Conservation (phyloP, 2,888 invertebrate genomes). For the Drosophila maculinotata region DNA sequence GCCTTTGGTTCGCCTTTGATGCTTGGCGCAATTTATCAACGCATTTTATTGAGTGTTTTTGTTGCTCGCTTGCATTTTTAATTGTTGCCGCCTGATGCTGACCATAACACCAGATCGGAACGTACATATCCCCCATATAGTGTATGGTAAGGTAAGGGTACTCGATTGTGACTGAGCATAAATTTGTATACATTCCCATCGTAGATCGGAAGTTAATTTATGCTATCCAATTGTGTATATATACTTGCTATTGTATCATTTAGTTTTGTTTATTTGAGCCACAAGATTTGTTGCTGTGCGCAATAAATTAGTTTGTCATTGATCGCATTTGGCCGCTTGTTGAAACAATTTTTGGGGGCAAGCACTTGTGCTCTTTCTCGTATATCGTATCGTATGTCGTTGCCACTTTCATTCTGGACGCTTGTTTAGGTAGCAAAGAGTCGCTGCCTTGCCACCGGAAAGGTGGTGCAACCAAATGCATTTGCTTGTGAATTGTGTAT, state of each 20-base stretch:
- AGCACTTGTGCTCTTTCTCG: slow-evolving; percentile 15
- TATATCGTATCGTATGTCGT: slow-evolving; percentile 18
- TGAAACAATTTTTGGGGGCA: slow-evolving; percentile 30
- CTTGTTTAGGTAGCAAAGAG: slow-evolving; percentile 44
- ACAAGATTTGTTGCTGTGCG: slow-evolving; percentile 74
- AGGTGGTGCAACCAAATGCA: slow-evolving; percentile 57
- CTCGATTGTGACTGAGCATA: slow-evolving; percentile 58
- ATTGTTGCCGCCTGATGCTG: slow-evolving; percentile 79
- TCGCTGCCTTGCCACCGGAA: slow-evolving; percentile 36
- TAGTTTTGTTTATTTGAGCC: slow-evolving; percentile 75
- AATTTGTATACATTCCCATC: slow-evolving; percentile 67
- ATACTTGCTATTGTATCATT: slow-evolving; percentile 43
- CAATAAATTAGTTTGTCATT: slow-evolving; percentile 81
- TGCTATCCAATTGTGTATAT: slow-evolving; percentile 48
- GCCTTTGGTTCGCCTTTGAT: slow-evolving; percentile 65
- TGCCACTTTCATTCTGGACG: slow-evolving; percentile 26
- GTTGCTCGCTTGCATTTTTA: slow-evolving; percentile 72
- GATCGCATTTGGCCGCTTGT: slow-evolving; percentile 55
- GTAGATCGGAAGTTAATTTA: slow-evolving; percentile 77
- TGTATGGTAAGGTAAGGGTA: not conserved
- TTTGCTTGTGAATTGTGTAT: slow-evolving; percentile 41
- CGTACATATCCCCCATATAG: too few relatives aligned
- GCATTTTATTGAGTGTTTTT: slow-evolving; percentile 82
- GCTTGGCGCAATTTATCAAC: slow-evolving; percentile 81
- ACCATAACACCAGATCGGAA: slow-evolving; percentile 72